Evolutionary conservation across 2,797 vertebrate species (phyloP), one percentile per base, ranked within the genome.

Genomic region (Eulemur rubriventer): DNA sequence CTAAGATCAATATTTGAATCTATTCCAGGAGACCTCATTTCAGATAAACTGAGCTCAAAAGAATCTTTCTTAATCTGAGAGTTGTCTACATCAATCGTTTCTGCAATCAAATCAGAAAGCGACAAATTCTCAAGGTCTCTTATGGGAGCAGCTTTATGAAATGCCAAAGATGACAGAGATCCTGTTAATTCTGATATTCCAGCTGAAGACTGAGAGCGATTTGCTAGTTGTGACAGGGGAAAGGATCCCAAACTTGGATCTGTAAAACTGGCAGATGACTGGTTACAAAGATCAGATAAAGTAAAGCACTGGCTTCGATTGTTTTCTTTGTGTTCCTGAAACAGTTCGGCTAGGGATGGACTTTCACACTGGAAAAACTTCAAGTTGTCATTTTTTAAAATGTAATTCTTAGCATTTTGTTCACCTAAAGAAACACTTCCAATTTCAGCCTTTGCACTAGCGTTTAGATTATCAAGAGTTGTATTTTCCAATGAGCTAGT

Each of bases 341-440:
- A 99, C 94, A 99, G 99, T 97, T 99, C 99, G 78, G 99, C 99
- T 97, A 99, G 91, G 13, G 99, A 99, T 4, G 98, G 98, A 97
- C 98, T 98, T 98, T 98, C 99, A 98, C 96, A 98, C 22, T 98
- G 98, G 91, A 98, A 97, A 67, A 92, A 78, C 9, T 86, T 93
- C 65, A 98, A 97, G 95, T 57, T 93, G 97, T 97, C 98, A 87
- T 86, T 79, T 95, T 96, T 97, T 88, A 95, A 96, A 41, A 96
- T 89, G 84, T 97, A 97, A 82, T 97, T 96, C 41, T 98, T 98
- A 97, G 85, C 98, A 96, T 96, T 98, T 96, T 98, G 98, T 26
- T 97, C 87, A 97, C 98, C 83, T n/a, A 98, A 98, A 96, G 98
- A 98, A 67, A 98, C 98, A 96, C 92, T 98, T 94, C 97, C 98